Percentiles rank a stretch among this genome's conserved stretches.
phyloP scores from a whole-genome alignment of 2,888 invertebrate species.

The Scaeva pyrastri region DNA sequence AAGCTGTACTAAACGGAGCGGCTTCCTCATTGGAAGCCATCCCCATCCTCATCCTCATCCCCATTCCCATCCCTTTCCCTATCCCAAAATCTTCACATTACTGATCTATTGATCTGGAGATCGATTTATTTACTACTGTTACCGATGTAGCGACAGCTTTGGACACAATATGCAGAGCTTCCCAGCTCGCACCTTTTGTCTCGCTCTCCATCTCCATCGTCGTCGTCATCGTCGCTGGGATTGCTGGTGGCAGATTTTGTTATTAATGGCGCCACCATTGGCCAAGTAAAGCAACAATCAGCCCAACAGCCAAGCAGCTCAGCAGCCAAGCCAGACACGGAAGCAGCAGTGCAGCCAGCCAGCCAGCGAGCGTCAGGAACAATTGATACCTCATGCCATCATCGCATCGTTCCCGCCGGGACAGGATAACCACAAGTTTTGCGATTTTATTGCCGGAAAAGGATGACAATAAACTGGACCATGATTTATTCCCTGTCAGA shows the following conservation, averaged over 20 bases:
- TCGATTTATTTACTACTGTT: slow-evolving; percentile 72
- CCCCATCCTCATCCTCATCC: no score
- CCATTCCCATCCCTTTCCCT: neutral
- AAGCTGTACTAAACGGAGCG: no score
- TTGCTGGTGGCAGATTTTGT: slow-evolving; percentile 43
- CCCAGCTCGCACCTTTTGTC: slow-evolving; percentile 61
- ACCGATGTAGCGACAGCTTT: slow-evolving; percentile 72
- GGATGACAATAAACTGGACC: slow-evolving; percentile 70
- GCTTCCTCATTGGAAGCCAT: slow-evolving; percentile 63
- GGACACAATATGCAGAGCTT: slow-evolving; percentile 61
- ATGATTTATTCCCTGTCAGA: slow-evolving; percentile 66
- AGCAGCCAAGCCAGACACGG: slow-evolving; percentile 41
- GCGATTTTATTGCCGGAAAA: slow-evolving; percentile 75
- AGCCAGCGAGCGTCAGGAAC: slow-evolving; percentile 49
- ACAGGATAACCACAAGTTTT: slow-evolving; percentile 71
- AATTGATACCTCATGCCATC: slow-evolving; percentile 74
- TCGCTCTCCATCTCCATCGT: slow-evolving; percentile 1
- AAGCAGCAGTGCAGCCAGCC: slow-evolving; percentile 23
- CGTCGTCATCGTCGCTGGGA: no score
- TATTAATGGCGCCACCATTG: slow-evolving; percentile 74
- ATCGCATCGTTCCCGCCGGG: slow-evolving; percentile 44
- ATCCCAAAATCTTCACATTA: slow-evolving; percentile 42
- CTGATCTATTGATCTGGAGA: slow-evolving; percentile 69
- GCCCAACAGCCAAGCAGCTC: neutral
- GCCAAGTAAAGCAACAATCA: slow-evolving; percentile 46